Evolutionary conservation across 2,888 invertebrate species (phyloP).

Genomic region (Plebejus anna): DNA sequence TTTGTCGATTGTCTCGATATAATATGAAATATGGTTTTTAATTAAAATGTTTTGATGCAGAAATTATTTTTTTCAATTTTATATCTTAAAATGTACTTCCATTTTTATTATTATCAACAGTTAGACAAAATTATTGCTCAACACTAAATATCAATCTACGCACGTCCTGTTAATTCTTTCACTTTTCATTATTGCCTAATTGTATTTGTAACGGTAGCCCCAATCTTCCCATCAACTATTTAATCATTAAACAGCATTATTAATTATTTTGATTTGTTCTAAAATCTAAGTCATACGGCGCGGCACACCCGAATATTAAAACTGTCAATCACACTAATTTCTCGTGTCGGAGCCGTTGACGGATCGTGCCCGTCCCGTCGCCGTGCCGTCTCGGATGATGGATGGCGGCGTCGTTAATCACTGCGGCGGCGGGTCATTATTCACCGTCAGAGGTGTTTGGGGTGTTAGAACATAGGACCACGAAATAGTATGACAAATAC

Average conservation of each 20-base stretch:
- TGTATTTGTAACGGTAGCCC: neutral
- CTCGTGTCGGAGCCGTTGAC: conserved; percentile 45
- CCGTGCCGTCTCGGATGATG: conserved; percentile 45
- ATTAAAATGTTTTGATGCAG: neutral
- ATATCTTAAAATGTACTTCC: too few species aligned
- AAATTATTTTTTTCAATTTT: neutral
- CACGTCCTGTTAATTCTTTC: neutral
- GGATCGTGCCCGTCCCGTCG: conserved; percentile 45
- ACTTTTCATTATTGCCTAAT: neutral
- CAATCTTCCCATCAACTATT: neutral
- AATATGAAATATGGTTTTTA: neutral
- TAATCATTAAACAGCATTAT: conserved; percentile 18
- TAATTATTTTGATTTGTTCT: conserved; percentile 29
- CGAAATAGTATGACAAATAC: conserved; percentile 21
- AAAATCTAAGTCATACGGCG: conserved; percentile 29
- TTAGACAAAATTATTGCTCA: too few species aligned
- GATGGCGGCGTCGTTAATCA: conserved; percentile 60
- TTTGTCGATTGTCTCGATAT: neutral
- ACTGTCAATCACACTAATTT: conserved; percentile 50
- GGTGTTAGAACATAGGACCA: conserved; percentile 38
- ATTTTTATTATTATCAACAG: too few species aligned
- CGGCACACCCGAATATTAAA: conserved; percentile 43
- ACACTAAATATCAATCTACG: too few species aligned
- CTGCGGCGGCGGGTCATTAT: conserved; percentile 53
- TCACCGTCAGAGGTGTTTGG: conserved; percentile 49